Percentiles rank a stretch among this genome's conserved stretches.
These are phyloP conservation scores for Drosophila kambysellisi DNA, from an alignment of 2,888 invertebrate genomes.

Conservation along the genomic window DNA sequence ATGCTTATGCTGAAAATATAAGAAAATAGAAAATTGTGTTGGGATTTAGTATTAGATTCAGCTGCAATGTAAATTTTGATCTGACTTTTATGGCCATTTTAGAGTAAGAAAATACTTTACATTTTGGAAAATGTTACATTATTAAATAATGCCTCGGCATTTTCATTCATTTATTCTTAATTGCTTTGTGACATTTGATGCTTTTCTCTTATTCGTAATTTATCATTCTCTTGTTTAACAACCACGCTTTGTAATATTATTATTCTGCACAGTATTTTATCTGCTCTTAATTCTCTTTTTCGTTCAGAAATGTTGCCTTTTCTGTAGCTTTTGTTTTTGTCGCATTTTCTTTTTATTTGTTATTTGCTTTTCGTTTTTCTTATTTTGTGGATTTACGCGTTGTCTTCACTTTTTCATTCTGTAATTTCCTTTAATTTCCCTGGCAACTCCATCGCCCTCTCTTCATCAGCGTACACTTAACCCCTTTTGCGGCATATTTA, in stretches of 20 bases:
- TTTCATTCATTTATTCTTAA: not conserved
- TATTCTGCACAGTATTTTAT: not conserved
- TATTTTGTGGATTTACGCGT: not conserved
- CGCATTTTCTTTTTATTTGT: slow-evolving; percentile 9
- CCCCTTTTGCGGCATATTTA: slow-evolving; percentile 54
- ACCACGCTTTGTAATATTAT: slow-evolving; percentile 2
- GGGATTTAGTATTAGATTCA: not conserved
- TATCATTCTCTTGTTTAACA: slow-evolving; percentile 15
- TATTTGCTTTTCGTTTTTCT: slow-evolving; percentile 6
- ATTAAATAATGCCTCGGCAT: not conserved
- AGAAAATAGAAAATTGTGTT: not conserved
- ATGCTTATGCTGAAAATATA: not conserved
- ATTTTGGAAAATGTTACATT: not conserved
- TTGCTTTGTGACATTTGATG: slow-evolving; percentile 19
- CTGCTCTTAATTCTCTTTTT: slow-evolving; percentile 29
- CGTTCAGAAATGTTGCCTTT: slow-evolving; percentile 2
- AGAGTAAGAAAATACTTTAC: not conserved
- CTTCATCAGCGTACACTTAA: slow-evolving; percentile 6
- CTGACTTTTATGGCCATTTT: not conserved
- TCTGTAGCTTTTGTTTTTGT: slow-evolving; percentile 1
- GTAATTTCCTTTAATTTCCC: slow-evolving; percentile 65
- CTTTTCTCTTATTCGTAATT: slow-evolving; percentile 9
- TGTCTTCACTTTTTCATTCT: slow-evolving; percentile 44
- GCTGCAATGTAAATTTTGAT: not conserved
- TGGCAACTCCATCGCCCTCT: not conserved